Evolutionary conservation across 2,888 invertebrate genomes (phyloP).

Genomic region (Dicyrtomina minuta): DNA sequence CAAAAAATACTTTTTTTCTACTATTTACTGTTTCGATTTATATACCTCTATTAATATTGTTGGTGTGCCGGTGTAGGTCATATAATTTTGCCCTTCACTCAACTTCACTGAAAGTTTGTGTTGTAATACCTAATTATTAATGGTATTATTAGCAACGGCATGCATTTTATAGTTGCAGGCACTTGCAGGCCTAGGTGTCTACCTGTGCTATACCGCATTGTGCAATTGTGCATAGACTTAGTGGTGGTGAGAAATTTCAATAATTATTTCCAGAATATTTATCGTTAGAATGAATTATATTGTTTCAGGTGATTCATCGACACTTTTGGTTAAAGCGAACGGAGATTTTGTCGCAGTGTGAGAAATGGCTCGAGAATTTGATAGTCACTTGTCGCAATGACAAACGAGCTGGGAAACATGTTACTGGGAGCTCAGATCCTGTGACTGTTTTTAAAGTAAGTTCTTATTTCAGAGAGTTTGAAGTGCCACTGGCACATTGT

Average conservation of each 20-base stretch:
- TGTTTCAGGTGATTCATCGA: slow-evolving; percentile 84
- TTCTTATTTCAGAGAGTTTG: background rate
- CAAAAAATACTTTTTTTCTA: background rate
- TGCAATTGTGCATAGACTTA: no score
- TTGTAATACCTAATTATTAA: no score
- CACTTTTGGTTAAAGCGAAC: slow-evolving; percentile 93
- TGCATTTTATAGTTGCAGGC: no score
- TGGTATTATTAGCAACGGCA: no score
- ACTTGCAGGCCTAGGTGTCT: background rate
- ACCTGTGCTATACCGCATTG: no score
- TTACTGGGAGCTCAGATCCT: slow-evolving; percentile 50
- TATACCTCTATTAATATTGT: no score
- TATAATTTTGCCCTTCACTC: no score
- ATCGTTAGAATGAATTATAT: slow-evolving; percentile 59
- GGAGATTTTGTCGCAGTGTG: slow-evolving; percentile 84
- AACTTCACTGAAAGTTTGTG: no score
- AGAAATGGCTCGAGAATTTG: slow-evolving; percentile 77
- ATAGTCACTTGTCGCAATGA: slow-evolving; percentile 75
- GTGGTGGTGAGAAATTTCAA: no score
- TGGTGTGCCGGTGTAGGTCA: no score
- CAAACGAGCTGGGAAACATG: slow-evolving; percentile 65
- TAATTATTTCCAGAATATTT: no score
- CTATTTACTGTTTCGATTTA: no score
- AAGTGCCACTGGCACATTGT: background rate
- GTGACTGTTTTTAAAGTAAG: slow-evolving; percentile 53